phyloP scores from a whole-genome alignment of 2,888 invertebrate genomes.

The Himalopsyche tibetana region DNA sequence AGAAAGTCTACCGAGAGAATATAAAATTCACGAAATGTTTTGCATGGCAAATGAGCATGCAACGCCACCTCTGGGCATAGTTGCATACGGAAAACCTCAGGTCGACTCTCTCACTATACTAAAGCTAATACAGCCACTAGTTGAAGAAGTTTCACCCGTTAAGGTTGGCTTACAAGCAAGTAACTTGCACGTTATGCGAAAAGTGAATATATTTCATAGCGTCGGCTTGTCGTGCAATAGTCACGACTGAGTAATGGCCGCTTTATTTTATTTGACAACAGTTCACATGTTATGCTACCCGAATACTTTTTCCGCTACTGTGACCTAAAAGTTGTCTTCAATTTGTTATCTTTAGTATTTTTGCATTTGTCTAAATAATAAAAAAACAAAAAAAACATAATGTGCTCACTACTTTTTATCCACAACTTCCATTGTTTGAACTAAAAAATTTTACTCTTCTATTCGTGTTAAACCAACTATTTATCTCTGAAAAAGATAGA shows the following conservation, averaged over 20 bases:
- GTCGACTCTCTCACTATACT: not conserved
- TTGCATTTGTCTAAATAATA: no score
- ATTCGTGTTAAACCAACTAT: no score
- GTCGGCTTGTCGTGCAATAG: constrained; percentile 49
- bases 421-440: no score
- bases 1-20: constrained; percentile 51
- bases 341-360: no score
- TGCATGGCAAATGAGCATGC: constrained; percentile 61
- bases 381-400: no score
- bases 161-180: constrained; percentile 44
- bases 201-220: constrained; percentile 60
- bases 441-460: no score
- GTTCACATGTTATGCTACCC: constrained; percentile 49
- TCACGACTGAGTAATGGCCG: constrained; percentile 55
- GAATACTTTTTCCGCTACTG: constrained; percentile 37
- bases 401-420: no score
- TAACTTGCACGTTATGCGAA: constrained; percentile 51
- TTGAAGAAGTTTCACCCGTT: constrained; percentile 51
- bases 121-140: not conserved
- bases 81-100: constrained; percentile 44
- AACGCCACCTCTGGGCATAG: constrained; percentile 36
- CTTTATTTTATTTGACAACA: constrained; percentile 57
- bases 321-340: not conserved
- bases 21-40: constrained; percentile 61
- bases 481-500: no score